Evolutionary conservation across 2,113 vertebrate species (phyloP).

Genomic region (Capreolus pygargus): DNA sequence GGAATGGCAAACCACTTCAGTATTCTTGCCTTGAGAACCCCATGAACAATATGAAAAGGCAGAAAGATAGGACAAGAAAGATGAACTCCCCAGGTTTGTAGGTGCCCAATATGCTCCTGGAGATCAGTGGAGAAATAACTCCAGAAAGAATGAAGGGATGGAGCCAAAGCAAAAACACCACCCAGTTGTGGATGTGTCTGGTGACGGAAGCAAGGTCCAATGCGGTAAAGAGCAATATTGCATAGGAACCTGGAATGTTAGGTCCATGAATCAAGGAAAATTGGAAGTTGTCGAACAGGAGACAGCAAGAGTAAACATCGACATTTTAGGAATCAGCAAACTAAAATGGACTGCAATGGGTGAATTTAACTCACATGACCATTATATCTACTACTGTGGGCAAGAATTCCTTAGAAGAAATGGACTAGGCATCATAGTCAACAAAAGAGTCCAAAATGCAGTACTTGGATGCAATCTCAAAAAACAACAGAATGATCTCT

Average conservation of each 20-base stretch:
- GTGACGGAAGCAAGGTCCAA: not conserved
- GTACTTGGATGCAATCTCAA: not conserved
- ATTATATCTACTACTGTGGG: not conserved
- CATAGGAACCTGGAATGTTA: not conserved
- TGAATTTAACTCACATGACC: not conserved
- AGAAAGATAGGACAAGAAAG: too few species aligned
- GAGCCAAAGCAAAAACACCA: not conserved
- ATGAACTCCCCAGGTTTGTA: not conserved
- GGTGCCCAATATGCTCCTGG: not conserved
- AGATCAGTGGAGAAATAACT: not conserved
- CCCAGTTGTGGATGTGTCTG: not conserved
- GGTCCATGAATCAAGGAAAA: not conserved
- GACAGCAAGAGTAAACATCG: rapidly evolving
- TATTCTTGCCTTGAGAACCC: too few species aligned
- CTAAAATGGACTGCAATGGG: not conserved
- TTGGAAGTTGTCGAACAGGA: not conserved
- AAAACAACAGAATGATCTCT: not conserved
- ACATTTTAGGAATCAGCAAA: not conserved
- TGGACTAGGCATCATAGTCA: not conserved
- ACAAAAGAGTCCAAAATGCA: not conserved
- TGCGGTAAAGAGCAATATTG: not conserved
- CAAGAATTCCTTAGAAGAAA: not conserved
- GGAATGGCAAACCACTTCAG: too few species aligned
- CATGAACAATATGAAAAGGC: too few species aligned
- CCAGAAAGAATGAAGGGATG: not conserved